Conservation (phyloP, 2,113 vertebrate genomes). For the Plectropomus leopardus region DNA sequence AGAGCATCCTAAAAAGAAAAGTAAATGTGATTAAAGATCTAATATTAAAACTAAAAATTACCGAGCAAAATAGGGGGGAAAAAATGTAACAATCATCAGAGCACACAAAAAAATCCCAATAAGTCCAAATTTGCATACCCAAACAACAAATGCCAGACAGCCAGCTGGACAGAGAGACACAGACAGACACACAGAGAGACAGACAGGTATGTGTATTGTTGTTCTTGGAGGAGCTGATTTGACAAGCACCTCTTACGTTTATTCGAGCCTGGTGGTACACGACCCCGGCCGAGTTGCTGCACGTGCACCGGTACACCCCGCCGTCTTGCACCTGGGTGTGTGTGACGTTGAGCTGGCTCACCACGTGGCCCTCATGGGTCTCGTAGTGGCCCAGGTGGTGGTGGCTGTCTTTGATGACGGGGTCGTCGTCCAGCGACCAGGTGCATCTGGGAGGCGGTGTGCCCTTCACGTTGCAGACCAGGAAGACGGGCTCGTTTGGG, state of each 20-base stretch:
- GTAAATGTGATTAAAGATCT: conserved; percentile 19
- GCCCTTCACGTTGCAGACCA: conserved; percentile 97
- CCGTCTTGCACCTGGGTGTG: conserved; percentile 96
- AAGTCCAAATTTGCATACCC: neutral
- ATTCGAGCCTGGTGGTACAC: conserved; percentile 99
- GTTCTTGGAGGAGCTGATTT: conserved; percentile 98
- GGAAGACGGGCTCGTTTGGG: conserved; percentile 94
- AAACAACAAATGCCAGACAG: conserved; percentile 20
- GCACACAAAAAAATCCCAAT: neutral
- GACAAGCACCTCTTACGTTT: conserved; percentile 99
- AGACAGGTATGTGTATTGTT: conserved; percentile 83
- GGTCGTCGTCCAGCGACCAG: conserved; percentile 96
- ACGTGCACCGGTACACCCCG: conserved; percentile 97
- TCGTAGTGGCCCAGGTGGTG: conserved; percentile 96
- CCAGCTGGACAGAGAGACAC: conserved; percentile 31
- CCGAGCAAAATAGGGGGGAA: neutral
- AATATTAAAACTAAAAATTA: neutral
- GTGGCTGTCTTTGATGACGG: conserved; percentile 92
- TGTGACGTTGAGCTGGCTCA: conserved; percentile 98
- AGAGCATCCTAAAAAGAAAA: neutral
- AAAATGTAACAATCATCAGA: conserved; percentile 15
- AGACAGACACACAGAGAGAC: conserved; percentile 65
- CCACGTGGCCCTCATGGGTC: conserved; percentile 93
- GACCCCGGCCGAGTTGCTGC: conserved; percentile 98
- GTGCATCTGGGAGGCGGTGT: conserved; percentile 93